Conservation (phyloP, 2,888 invertebrate genomes). For the Dasypolia templi region DNA sequence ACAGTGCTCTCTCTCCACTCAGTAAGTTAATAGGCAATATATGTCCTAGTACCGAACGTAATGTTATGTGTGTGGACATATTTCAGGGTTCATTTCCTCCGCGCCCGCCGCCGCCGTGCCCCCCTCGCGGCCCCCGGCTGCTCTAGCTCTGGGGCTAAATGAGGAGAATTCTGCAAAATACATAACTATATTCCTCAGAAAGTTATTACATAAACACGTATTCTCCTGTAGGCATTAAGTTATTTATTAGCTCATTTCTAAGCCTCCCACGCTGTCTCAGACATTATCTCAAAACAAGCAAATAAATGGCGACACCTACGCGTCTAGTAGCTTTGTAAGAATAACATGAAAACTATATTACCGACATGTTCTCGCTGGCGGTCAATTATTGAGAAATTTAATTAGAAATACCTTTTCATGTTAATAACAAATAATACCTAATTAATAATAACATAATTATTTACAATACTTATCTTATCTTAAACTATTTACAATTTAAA, state of each 20-base stretch:
- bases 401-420: background rate
- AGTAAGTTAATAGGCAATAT: background rate
- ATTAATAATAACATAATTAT: no score
- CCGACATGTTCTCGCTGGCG: background rate
- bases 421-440: no score
- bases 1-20: background rate
- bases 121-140: background rate
- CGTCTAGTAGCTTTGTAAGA: conserved; percentile 12
- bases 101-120: background rate
- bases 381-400: background rate
- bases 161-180: background rate
- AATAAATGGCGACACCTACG: conserved; percentile 13
- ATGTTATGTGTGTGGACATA: conserved; percentile 20
- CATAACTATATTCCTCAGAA: background rate
- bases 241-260: conserved; percentile 29
- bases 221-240: background rate
- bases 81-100: background rate
- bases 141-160: background rate
- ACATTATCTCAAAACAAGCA: conserved; percentile 4
- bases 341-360: conserved; percentile 17
- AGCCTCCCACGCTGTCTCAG: conserved; percentile 12
- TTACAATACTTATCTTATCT: no score
- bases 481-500: no score
- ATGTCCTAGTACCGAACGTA: background rate
- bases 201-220: background rate